Evolutionary conservation across 2,888 invertebrate genomes (phyloP), one percentile per base, ranked within the genome.

Genomic region (Caenorhabditis doughertyi): DNA sequence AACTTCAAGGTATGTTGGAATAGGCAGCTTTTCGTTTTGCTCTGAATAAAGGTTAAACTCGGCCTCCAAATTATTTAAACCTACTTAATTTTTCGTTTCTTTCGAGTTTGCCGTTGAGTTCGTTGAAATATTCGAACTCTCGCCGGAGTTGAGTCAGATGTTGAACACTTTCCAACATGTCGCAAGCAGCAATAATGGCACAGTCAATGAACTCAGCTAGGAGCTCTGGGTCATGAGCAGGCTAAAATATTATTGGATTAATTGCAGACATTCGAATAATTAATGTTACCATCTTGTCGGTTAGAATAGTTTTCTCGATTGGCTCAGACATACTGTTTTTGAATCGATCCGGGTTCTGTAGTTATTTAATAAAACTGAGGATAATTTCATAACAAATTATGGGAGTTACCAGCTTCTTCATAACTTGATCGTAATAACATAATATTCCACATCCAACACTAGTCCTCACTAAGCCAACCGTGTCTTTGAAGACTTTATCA

Each of bases 81-180:
- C 29, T 23, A 73, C 64, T 64, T 8, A 23, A 25, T 32, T 53
- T 55, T 13, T 13, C 27, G 13, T 55, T 49, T 25, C 32, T 23
- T 9, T 8, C 44, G n/a, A 32, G 9, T 1, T 32, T 55, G 11
- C 25, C 23, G 35, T 35, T n/a, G 49, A 74, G 23, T 5, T 51
- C 25, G 16, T 29, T 27, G 58, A 77, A 70, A 23, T 68, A 77
- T 2, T 77, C 62, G 32, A 77, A 62, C 11, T 77, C 39, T 3
- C n/a, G 11, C 1, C 62, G 18, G n/a, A 77, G 62, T 21, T 60
- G 27, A 16, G 56, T 27, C 32, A 77, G 25, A 53, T 70, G 60
- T 35, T 77, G 77, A 49, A 62, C 68, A 62, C 60, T 25, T 29
- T 77, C 77, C 21, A 77, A 51, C 21, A 62, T 68, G 18, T 77